Evolutionary conservation across 2,113 vertebrate species (phyloP).

Genomic region (Amazona guildingii): DNA sequence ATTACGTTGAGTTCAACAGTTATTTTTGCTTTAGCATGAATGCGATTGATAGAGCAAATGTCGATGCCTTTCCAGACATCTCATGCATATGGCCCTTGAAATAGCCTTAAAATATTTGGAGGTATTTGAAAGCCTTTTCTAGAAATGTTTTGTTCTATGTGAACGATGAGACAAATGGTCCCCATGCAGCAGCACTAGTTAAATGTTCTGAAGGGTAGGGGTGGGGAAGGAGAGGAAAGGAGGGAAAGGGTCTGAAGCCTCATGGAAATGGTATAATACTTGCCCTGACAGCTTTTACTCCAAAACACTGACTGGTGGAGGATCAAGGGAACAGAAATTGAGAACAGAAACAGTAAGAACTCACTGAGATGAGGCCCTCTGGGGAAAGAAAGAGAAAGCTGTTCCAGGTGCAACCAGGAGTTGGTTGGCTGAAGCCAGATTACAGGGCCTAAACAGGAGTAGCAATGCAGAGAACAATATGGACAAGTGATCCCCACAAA

Average conservation of each 20-base stretch:
- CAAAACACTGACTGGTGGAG: not conserved
- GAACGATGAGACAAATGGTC: not conserved
- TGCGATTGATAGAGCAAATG: not conserved
- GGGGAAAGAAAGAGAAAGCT: not conserved
- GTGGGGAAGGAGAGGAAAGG: not conserved
- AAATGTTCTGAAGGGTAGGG: not conserved
- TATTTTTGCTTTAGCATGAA: not conserved
- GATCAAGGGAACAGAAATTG: not conserved
- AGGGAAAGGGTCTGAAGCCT: not conserved
- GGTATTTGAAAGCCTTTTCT: not conserved
- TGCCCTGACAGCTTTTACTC: not conserved
- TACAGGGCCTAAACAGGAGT: not conserved
- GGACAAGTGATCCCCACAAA: not conserved
- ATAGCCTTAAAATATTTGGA: not conserved
- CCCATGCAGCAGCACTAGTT: not conserved
- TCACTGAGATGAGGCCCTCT: not conserved
- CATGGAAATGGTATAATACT: not conserved
- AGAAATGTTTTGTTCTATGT: not conserved
- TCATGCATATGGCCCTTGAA: not conserved
- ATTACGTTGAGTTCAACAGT: not conserved
- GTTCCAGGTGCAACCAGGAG: accelerated
- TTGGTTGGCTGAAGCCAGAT: not conserved
- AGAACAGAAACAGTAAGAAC: not conserved
- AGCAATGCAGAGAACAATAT: not conserved
- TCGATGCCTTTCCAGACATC: not conserved